These are phyloP conservation scores for Troglohyphantes excavatus DNA, from an alignment of 2,888 invertebrate species.

Conservation along the genomic window DNA sequence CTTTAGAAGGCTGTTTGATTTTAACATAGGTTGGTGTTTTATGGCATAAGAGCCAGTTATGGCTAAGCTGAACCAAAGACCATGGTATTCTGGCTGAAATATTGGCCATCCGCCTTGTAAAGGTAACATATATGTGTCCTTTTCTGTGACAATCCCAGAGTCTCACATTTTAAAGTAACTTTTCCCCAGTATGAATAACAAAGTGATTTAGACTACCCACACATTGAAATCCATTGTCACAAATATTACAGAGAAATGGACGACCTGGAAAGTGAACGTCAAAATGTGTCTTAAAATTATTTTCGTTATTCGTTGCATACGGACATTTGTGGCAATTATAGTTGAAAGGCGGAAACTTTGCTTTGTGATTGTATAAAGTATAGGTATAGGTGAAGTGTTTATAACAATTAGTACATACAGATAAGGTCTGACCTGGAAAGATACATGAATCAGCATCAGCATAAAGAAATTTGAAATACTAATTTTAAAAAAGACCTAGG, in stretches of 20 bases:
- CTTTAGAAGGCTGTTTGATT: too few species aligned
- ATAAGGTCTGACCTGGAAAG: not conserved
- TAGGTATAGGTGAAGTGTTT: constrained; percentile 18
- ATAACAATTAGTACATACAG: not conserved
- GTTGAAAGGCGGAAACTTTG: constrained; percentile 30
- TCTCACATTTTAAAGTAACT: too few species aligned
- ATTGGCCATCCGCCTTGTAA: too few species aligned
- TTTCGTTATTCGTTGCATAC: constrained; percentile 53
- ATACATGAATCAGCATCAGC: not conserved
- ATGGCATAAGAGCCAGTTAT: too few species aligned
- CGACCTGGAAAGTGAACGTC: constrained; percentile 38
- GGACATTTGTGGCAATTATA: constrained; percentile 40
- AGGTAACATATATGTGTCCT: too few species aligned
- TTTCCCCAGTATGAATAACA: constrained; percentile 64
- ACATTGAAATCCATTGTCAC: constrained; percentile 38
- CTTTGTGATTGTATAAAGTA: constrained; percentile 58
- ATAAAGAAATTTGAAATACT: too few species aligned
- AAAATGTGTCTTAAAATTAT: constrained; percentile 48
- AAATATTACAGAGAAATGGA: constrained; percentile 19
- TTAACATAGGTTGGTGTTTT: too few species aligned
- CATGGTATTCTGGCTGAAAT: too few species aligned
- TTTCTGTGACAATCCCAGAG: too few species aligned
- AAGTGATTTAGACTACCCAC: constrained; percentile 36
- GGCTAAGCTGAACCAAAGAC: too few species aligned
- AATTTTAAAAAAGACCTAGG: too few species aligned